These are phyloP conservation scores for Paradisaea rubra DNA, from an alignment of 2,113 vertebrate species.

Conservation along the genomic window DNA sequence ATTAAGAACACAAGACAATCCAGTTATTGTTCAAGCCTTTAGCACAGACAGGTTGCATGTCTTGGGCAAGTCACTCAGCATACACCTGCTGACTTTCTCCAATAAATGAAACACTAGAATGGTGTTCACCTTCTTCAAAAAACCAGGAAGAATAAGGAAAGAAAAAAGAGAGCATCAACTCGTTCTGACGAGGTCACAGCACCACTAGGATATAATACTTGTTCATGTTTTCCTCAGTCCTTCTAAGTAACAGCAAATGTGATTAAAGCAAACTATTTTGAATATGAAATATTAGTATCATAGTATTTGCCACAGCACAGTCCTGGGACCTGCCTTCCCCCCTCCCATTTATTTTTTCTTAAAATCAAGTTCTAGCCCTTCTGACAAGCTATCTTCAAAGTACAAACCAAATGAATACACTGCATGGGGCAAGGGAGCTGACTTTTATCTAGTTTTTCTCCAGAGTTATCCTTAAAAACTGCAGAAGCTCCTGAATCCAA, in stretches of 20 bases:
- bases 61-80: not conserved
- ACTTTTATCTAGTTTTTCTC: not conserved
- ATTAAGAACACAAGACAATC: not conserved
- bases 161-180: not conserved
- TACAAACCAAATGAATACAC: not conserved
- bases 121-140: not conserved
- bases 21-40: not conserved
- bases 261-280: not conserved
- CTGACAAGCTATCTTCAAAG: not conserved
- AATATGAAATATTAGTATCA: not conserved
- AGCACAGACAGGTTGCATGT: not conserved
- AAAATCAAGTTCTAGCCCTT: not conserved
- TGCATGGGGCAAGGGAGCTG: rapidly evolving
- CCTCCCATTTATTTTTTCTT: rapidly evolving
- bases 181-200: not conserved
- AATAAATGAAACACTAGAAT: not conserved
- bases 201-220: not conserved
- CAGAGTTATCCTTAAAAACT: not conserved
- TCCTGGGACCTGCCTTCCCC: not conserved
- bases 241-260: not conserved
- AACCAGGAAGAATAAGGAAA: not conserved
- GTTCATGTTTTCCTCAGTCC: not conserved
- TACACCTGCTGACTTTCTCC: not conserved
- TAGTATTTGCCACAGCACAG: not conserved
- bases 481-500: not conserved